These are phyloP conservation scores for Acrobasis repandana DNA, from an alignment of 2,888 invertebrate genomes.

Conservation along the genomic window DNA sequence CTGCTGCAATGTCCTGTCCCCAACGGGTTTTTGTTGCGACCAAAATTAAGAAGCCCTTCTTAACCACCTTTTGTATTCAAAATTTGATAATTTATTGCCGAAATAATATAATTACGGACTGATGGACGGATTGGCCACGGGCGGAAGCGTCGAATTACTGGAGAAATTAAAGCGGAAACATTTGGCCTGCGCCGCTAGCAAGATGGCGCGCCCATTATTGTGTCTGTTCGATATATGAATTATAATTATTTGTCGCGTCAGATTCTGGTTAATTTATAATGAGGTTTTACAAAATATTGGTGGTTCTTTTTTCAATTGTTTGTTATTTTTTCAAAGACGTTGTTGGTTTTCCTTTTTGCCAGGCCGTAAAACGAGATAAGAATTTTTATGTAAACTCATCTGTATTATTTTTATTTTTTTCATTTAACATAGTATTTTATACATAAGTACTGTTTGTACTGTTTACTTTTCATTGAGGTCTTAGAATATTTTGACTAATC, in stretches of 20 bases:
- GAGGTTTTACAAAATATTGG: conserved; percentile 9
- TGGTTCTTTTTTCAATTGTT: not conserved
- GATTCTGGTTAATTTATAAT: conserved; percentile 23
- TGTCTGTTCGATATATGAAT: conserved; percentile 77
- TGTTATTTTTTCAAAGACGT: not conserved
- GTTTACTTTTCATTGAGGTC: no score
- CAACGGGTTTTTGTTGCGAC: conserved; percentile 55
- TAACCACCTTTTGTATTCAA: conserved; percentile 77
- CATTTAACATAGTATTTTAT: no score
- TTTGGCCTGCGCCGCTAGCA: conserved; percentile 81
- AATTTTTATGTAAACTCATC: no score
- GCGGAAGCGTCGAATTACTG: conserved; percentile 81
- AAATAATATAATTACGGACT: conserved; percentile 82
- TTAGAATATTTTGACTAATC: no score
- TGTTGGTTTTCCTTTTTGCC: no score
- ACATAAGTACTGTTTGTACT: no score
- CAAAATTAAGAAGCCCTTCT: conserved; percentile 66
- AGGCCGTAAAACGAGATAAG: no score
- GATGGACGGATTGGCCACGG: conserved; percentile 79
- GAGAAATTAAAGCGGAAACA: conserved; percentile 84
- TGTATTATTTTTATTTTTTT: no score
- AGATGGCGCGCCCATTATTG: conserved; percentile 73
- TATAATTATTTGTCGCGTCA: conserved; percentile 52
- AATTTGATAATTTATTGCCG: conserved; percentile 82
- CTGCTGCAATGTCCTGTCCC: conserved; percentile 23